phyloP scores from a whole-genome alignment of 2,113 vertebrate species.

The Marmota monax region DNA sequence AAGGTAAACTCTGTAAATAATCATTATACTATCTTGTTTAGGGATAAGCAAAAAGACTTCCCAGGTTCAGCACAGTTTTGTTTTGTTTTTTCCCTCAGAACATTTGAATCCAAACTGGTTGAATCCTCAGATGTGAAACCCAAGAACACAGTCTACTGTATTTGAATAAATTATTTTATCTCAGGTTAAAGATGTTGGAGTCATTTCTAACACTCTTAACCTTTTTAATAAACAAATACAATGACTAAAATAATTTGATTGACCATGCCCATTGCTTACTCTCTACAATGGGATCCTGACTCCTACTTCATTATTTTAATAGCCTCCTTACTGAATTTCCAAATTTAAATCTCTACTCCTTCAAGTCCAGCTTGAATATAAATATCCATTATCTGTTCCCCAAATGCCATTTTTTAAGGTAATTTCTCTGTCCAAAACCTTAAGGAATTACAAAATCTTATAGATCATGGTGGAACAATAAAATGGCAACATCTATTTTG shows the following conservation, averaged over 20 bases:
- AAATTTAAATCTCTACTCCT: not conserved
- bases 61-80: not conserved
- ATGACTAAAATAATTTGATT: not conserved
- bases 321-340: not conserved
- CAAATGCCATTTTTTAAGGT: not conserved
- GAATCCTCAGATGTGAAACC: not conserved
- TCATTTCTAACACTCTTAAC: not conserved
- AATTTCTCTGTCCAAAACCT: not conserved
- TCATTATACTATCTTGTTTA: not conserved
- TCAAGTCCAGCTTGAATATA: not conserved
- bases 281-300: not conserved
- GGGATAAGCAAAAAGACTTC: not conserved
- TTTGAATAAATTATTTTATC: not conserved
- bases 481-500: not conserved
- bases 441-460: not conserved
- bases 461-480: not conserved
- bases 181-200: not conserved
- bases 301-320: not conserved
- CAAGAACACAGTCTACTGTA: not conserved
- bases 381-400: not conserved
- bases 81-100: not conserved
- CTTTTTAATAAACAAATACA: conserved; percentile 18
- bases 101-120: not conserved
- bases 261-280: not conserved
- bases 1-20: not conserved